Evolutionary conservation across 2,113 vertebrate species (phyloP).

Genomic region (Dipodomys stephensi): DNA sequence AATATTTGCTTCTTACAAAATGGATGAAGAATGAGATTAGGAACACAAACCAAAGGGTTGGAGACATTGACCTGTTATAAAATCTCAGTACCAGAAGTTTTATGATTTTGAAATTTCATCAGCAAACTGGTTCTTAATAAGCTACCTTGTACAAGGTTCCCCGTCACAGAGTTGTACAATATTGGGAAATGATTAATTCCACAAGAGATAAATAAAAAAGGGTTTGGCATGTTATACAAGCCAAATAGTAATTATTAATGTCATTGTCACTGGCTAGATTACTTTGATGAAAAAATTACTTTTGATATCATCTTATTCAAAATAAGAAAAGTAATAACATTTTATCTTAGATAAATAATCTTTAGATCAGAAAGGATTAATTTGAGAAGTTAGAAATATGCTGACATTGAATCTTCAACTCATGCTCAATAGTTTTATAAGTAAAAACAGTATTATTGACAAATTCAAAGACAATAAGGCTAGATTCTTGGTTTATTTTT

Average conservation of each 20-base stretch:
- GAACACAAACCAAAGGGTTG: background rate
- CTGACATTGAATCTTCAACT: background rate
- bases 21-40: background rate
- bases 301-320: background rate
- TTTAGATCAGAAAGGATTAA: background rate
- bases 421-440: background rate
- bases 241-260: background rate
- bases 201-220: background rate
- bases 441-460: background rate
- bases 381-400: background rate
- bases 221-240: background rate
- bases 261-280: background rate
- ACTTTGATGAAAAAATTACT: background rate
- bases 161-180: background rate
- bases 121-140: background rate
- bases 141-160: background rate
- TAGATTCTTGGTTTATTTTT: background rate
- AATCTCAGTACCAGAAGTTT: background rate
- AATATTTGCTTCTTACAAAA: slow-evolving; percentile 23
- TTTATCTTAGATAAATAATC: background rate
- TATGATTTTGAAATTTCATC: background rate
- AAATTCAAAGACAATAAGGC: background rate
- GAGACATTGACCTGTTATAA: background rate
- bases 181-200: background rate
- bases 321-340: background rate